phyloP scores from a whole-genome alignment of 2,113 vertebrate species.

The western clawed frog (Xenopus tropicalis) region DNA sequence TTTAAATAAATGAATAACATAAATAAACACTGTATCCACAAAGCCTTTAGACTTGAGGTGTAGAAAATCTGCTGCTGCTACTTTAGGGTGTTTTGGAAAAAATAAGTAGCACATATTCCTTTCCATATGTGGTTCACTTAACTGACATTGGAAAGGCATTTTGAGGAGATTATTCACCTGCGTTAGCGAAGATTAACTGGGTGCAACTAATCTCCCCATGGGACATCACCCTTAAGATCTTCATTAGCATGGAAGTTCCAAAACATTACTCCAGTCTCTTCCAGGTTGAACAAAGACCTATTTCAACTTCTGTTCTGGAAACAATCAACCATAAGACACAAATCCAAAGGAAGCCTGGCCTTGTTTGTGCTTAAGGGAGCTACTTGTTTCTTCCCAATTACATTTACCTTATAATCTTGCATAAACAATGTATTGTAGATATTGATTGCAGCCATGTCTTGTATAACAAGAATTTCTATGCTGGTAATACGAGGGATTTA shows the following conservation, averaged over 20 bases:
- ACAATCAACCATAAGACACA: constrained; percentile 31
- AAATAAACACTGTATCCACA: no score
- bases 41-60: no score
- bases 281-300: constrained; percentile 18
- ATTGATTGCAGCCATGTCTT: constrained; percentile 15
- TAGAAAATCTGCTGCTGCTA: not conserved
- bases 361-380: constrained; percentile 29
- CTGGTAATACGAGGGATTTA: constrained; percentile 27
- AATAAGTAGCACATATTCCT: no score
- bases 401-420: constrained; percentile 20
- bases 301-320: constrained; percentile 28
- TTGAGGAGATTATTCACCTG: no score
- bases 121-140: no score
- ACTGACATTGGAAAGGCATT: no score
- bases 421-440: constrained; percentile 24
- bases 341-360: constrained; percentile 35
- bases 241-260: constrained; percentile 19
- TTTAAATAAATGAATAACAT: no score
- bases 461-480: constrained; percentile 12
- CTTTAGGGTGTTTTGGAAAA: no score
- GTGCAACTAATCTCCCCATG: no score
- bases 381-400: constrained; percentile 33
- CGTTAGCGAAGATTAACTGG: no score
- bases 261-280: constrained; percentile 10
- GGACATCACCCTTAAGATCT: no score